phyloP scores from a whole-genome alignment of 2,113 vertebrate species.

The Oxygymnocypris stewartii region DNA sequence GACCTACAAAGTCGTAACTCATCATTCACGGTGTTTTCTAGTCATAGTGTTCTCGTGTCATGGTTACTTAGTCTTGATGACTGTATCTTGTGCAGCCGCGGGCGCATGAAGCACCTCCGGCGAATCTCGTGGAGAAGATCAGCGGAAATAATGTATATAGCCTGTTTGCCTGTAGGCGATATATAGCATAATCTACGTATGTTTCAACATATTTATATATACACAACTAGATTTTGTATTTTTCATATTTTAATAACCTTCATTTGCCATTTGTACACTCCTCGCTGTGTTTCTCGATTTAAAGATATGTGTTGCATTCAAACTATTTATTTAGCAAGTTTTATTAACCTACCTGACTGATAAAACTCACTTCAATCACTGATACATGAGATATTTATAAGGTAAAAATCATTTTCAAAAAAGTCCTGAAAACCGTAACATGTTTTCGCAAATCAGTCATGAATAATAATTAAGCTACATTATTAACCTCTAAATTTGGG shows the following conservation, averaged over 20 bases:
- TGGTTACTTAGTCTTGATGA: conserved; percentile 40
- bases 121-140: not conserved
- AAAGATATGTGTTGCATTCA: not conserved
- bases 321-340: not conserved
- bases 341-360: not conserved
- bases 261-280: not conserved
- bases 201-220: not conserved
- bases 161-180: not conserved
- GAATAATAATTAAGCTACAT: not conserved
- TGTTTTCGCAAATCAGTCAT: not conserved
- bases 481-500: not conserved
- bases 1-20: conserved; percentile 1
- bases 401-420: not conserved
- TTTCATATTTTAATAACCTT: not conserved
- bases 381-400: not conserved
- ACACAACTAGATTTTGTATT: not conserved
- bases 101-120: conserved; percentile 14
- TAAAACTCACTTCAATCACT: not conserved
- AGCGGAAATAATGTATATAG: not conserved
- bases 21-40: not conserved
- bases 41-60: conserved; percentile 19
- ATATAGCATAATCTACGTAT: not conserved
- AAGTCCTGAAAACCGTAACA: not conserved
- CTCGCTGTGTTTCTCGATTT: not conserved
- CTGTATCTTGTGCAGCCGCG: conserved; percentile 37